phyloP scores from a whole-genome alignment of 1,140 invertebrate species.

The Neodiprion virginianus region DNA sequence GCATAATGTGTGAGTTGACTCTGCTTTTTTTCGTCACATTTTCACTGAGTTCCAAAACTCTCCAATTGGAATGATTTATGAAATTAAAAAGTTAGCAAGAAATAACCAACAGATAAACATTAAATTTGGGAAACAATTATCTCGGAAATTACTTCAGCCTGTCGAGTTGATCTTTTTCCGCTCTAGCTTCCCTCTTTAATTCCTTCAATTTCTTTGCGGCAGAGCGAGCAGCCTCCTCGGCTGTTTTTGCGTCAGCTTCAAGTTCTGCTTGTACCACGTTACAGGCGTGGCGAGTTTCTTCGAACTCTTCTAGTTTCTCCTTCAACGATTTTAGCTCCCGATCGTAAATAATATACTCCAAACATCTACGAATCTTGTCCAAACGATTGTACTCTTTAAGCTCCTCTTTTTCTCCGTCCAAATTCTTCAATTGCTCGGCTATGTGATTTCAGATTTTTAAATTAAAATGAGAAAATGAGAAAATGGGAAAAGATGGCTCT shows the following conservation, averaged over 20 bases:
- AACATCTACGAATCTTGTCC: constrained; percentile 92
- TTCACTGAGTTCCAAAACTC: too few relatives aligned
- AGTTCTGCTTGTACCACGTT: constrained; percentile 90
- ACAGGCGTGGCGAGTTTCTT: constrained; percentile 86
- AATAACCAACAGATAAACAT: not conserved
- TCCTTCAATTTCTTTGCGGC: constrained; percentile 86
- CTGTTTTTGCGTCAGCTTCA: constrained; percentile 82
- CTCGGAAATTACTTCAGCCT: constrained; percentile 65
- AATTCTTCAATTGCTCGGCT: constrained; percentile 92
- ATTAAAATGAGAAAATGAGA: not conserved
- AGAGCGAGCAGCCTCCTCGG: constrained; percentile 89
- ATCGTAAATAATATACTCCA: constrained; percentile 99
- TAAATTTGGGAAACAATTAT: not conserved
- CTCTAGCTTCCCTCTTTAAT: constrained; percentile 85
- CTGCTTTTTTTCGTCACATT: too few relatives aligned
- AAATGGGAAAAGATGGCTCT: too few relatives aligned
- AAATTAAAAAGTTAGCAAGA: too few relatives aligned
- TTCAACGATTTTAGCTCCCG: constrained; percentile 94
- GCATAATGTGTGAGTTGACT: too few relatives aligned
- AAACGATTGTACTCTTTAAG: constrained; percentile 99
- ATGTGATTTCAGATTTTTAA: not conserved
- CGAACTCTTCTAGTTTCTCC: constrained; percentile 90
- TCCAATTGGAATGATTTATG: too few relatives aligned
- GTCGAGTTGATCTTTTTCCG: constrained; percentile 91
- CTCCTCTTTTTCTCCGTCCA: constrained; percentile 99